Percentiles rank a stretch among this genome's conserved stretches.
phyloP scores from a whole-genome alignment of 2,797 vertebrate genomes.

The Thalassophryne amazonica region DNA sequence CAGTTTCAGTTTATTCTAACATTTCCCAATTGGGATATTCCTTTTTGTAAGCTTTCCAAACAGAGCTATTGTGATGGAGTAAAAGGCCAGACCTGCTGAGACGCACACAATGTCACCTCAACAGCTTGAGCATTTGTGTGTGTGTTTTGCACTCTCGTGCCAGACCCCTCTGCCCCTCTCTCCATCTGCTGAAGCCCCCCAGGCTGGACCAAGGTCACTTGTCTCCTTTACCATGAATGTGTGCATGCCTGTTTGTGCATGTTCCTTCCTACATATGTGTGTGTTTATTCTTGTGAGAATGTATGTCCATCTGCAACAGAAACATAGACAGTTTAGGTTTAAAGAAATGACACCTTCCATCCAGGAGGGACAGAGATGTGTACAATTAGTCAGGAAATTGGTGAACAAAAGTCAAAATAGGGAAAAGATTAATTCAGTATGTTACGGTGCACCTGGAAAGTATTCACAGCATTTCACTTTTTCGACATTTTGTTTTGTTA shows the following conservation, averaged over 20 bases:
- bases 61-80: constrained; percentile 40
- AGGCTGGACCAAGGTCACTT: constrained; percentile 74
- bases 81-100: constrained; percentile 15
- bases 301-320: neutral
- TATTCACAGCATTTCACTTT: too few relatives aligned
- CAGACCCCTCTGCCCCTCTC: constrained; percentile 71
- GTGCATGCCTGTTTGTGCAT: constrained; percentile 24
- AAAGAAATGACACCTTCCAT: neutral
- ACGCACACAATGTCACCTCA: constrained; percentile 63
- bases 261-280: neutral
- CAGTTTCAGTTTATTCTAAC: neutral
- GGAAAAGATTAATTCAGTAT: too few relatives aligned
- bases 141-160: constrained; percentile 45
- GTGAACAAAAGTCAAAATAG: too few relatives aligned
- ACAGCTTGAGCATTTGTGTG: constrained; percentile 46
- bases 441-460: too few relatives aligned
- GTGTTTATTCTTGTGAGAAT: constrained; percentile 4
- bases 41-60: constrained; percentile 30
- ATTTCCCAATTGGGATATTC: constrained; percentile 24
- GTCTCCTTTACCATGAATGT: constrained; percentile 36
- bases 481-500: too few relatives aligned
- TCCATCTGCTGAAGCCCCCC: constrained; percentile 74
- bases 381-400: too few relatives aligned
- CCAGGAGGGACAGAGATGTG: too few relatives aligned
- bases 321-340: neutral